Evolutionary conservation across 2,113 vertebrate species (phyloP), one percentile per base, ranked within the genome.

Genomic region (Porphyrio hochstetteri): DNA sequence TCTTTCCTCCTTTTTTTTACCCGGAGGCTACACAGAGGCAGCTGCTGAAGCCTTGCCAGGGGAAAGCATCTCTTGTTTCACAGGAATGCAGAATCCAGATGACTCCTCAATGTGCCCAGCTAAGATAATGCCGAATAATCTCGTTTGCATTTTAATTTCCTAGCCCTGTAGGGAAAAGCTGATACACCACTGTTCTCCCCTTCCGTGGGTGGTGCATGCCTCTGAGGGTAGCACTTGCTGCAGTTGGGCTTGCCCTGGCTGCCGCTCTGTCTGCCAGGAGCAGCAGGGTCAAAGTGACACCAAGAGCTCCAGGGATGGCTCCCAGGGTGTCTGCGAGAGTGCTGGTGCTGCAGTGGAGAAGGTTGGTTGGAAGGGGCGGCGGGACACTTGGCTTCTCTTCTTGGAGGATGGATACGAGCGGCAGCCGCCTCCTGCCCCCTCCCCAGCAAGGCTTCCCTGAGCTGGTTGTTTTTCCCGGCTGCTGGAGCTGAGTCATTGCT

Each of bases 401-500:
- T 77, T 19, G 2, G 63, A 6, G 28, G 19, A 25, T 61, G 60
- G 77, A 3, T 31, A 9, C 0, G 12, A 89, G 59, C 0, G 11
- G 53, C 3, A 1, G 23, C 16, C 0, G 0, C 31, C 61, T 67
- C 35, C 82, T 77, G 82, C 52, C 65, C 81, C 35, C 57, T 76
- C n/a, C 65, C 16, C 9, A 1, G 52, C 0, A 1, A 75, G 70
- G 76, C 10, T 88, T 82, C 76, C 48, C 56, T 23, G 10, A 14
- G 44, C 44, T 90, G 78, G 44, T 50, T n/a, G 56, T 57, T 89
- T 74, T 70, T 40, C 59, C 48, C 7, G 1, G 64, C 85, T 87
- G 69, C 13, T 28, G 40, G 40, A 67, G 72, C 64, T 91, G 84
- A 95, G 74, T 63, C 88, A 65, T 24, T 64, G 74, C 92, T 74